Evolutionary conservation across 2,113 vertebrate genomes (phyloP).

Genomic region (Percina caprodes): DNA sequence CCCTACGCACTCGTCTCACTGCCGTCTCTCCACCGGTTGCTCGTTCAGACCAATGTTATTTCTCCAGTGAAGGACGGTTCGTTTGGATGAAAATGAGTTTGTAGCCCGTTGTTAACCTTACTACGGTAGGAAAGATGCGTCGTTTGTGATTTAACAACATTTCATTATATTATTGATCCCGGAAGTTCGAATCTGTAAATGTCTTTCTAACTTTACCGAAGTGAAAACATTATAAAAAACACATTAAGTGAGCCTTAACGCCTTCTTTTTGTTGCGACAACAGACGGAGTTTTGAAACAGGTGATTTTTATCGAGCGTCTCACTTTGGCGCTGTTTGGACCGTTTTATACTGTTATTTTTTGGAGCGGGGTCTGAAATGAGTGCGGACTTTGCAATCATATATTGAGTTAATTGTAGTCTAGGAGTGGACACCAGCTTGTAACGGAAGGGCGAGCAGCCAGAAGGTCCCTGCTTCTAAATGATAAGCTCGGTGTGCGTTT

Average conservation of each 20-base stretch:
- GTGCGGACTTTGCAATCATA: constrained; percentile 9
- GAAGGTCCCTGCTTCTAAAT: constrained; percentile 77
- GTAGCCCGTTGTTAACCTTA: no score
- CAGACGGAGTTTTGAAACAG: constrained; percentile 68
- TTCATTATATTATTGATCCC: no score
- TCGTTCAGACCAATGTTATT: no score
- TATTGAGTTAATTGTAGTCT: constrained; percentile 25
- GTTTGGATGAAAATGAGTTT: no score
- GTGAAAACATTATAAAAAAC: background rate
- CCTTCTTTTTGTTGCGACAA: background rate
- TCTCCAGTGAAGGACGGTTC: no score
- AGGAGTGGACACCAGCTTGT: constrained; percentile 26
- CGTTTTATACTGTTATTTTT: background rate
- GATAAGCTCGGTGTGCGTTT: constrained; percentile 99
- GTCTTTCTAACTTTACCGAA: no score
- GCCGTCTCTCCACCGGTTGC: no score
- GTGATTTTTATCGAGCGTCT: constrained; percentile 70
- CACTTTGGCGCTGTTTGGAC: constrained; percentile 16
- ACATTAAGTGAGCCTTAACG: background rate
- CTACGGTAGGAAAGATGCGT: no score
- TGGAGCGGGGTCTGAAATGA: constrained; percentile 48
- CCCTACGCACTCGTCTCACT: no score
- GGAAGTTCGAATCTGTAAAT: no score
- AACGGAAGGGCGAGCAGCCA: constrained; percentile 43
- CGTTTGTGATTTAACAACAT: no score